Evolutionary conservation across 2,113 vertebrate species (phyloP), one percentile per base, ranked within the genome.

Genomic region (Nanorana parkeri): DNA sequence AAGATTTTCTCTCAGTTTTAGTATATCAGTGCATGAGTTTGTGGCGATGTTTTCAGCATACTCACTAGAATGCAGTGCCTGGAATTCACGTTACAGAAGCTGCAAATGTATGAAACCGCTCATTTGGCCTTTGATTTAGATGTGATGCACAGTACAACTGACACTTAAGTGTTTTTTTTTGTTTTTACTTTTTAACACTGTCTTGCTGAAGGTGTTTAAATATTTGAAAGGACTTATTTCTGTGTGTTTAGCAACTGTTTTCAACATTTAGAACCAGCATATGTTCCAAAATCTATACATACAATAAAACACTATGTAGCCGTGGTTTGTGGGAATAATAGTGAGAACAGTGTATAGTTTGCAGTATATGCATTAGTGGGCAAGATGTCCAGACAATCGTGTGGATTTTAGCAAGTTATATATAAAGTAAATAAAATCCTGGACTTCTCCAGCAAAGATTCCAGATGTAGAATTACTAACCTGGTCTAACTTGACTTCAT

Each of bases 1-100:
- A 94, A 93, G 92, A 81, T 61, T 58, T 55, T 60, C 60, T 24
- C 67, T 15, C 17, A 52, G 15, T 85, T 60, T 23, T 47, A 56
- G 29, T 83, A 82, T 28, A 32, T 68, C 67, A 56, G 56, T 55
- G 68, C 79, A 83, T 83, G 80, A 64, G 71, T 83, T 83, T 83
- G 80, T 83, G 80, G 80, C 71, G 60, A 55, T 83, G 80, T 76
- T 83, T 83, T 74, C 51, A 66, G 64, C 69, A 75, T 81, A 81
- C 80, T 75, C 72, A 83, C 80, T 83, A 83, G 72, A 83, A 75
- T 83, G 80, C 71, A 83, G 80, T 83, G 80, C 72, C 80, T 83
- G 63, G 80, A 81, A 76, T 83, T 83, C 80, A 76, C 80, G 67
- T 28, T 54, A 73, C 28, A 60, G 71, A 68, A 83, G 72, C 80